Base-by-base conservation (phyloP, 2,113 vertebrate genomes). In the Connochaetes taurinus region DNA sequence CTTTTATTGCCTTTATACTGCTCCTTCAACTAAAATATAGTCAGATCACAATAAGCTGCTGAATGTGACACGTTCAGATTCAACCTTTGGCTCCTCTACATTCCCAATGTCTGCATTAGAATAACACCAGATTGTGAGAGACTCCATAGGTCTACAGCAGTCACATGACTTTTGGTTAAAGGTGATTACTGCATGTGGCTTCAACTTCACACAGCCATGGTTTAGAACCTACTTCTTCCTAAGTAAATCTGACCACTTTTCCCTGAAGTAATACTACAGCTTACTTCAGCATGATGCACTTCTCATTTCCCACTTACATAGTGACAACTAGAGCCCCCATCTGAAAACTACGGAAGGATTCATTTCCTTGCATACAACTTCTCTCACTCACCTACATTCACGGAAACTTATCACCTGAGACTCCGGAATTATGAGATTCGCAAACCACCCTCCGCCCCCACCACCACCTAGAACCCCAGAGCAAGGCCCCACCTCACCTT, bases 131-230 rank as follows among this genome's bases (percentile, higher is more conserved):
- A 16, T 31, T 80, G 17, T 91, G 31, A 50, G 81, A 83, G 29
- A 96, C 71, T 53, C 91, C 62, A 92, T 9, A 78, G 19, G 67
- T 45, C 82, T 84, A 17, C 5, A 64, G 92, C n/a, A 95, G 71
- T 97, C 95, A 97, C 80, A 55, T 52, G 91, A 91, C 94, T 95
- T 91, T 19, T 62, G 64, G 80, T 89, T 93, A 95, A 81, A 92
- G 90, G 45, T 52, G 23, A 96, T 91, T 55, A 67, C 1, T 43
- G 33, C 84, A 93, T 58, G 76, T 93, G 76, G 64, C 57, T 82
- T 86, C 90, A 50, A 40, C 60, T 62, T 95, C 82, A 95, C 76
- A 91, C 29, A 97, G 94, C 62, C 78, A 95, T 2, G 21, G 43
- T 86, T 96, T 87, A 89, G 71, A 96, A 88, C 5, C 78, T 80